phyloP scores from a whole-genome alignment of 2,797 vertebrate genomes.

The Eulemur coronatus region DNA sequence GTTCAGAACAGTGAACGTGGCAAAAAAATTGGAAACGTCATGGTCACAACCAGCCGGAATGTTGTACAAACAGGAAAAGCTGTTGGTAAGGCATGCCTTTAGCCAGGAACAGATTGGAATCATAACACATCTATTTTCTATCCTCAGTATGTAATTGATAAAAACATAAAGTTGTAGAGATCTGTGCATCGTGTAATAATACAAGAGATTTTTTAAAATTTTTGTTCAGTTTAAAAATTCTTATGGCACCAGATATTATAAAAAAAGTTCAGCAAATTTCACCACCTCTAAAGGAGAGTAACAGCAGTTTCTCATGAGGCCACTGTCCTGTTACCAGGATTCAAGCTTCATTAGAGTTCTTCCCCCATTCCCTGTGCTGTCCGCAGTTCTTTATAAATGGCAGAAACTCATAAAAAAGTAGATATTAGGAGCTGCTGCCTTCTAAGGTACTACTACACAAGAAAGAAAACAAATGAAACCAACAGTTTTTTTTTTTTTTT shows the following conservation, averaged over 20 bases:
- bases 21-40: slow-evolving; percentile 96
- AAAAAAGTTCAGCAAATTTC: not conserved
- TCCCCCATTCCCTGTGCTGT: not conserved
- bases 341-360: not conserved
- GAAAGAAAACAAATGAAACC: not conserved
- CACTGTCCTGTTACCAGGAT: not conserved
- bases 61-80: slow-evolving; percentile 97
- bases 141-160: not conserved
- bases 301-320: not conserved
- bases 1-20: slow-evolving; percentile 98
- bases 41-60: slow-evolving; percentile 95
- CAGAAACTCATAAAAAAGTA: not conserved
- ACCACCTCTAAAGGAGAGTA: not conserved
- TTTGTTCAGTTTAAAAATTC: not conserved
- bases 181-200: not conserved
- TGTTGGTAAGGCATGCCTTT: slow-evolving; percentile 87
- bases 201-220: not conserved
- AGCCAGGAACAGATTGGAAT: not conserved
- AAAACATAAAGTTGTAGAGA: not conserved
- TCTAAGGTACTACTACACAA: not conserved
- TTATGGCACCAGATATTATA: not conserved
- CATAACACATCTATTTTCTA: not conserved
- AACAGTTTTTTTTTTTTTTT: not conserved
- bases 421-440: not conserved
- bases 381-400: not conserved